A percentile compares a stretch with the other conserved stretches of the same genome.
Evolutionary conservation across 2,797 vertebrate genomes (phyloP).

Genomic region (Odontamblyopus rebecca): DNA sequence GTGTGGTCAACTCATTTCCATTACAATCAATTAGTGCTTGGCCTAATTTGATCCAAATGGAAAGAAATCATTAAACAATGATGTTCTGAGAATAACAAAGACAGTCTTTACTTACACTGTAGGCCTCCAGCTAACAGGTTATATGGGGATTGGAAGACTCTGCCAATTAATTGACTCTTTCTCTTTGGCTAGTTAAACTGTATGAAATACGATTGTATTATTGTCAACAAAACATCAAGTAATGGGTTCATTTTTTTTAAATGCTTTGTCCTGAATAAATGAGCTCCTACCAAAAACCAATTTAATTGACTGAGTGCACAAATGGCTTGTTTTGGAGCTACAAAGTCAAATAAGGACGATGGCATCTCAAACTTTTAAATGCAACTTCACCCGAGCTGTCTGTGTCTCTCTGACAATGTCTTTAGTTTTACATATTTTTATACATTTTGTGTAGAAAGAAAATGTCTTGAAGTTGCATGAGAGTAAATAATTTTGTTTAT

Average conservation of each 20-base stretch:
- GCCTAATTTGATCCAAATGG: constrained; percentile 64
- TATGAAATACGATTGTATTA: constrained; percentile 5
- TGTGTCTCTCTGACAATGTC: not conserved
- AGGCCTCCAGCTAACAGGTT: constrained; percentile 24
- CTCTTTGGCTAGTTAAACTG: not conserved
- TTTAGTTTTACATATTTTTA: not conserved
- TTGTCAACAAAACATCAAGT: constrained; percentile 1
- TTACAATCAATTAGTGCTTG: constrained; percentile 70
- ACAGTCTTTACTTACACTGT: constrained; percentile 37
- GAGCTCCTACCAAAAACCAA: not conserved
- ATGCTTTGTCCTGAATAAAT: constrained; percentile 10
- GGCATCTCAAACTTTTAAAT: not conserved
- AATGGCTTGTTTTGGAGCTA: constrained; percentile 2
- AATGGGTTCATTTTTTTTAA: not conserved
- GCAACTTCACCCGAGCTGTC: not conserved
- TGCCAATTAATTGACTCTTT: constrained; percentile 8
- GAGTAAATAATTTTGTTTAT: constrained; percentile 10
- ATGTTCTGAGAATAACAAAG: constrained; percentile 44
- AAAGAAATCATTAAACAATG: constrained; percentile 52
- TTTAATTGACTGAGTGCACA: constrained; percentile 3
- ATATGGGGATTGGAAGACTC: constrained; percentile 5
- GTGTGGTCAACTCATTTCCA: constrained; percentile 74
- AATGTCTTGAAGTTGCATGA: constrained; percentile 8
- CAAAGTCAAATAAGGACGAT: constrained; percentile 9
- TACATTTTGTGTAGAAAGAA: not conserved